Percentiles rank a stretch among this genome's conserved stretches.
Conservation (phyloP, 2,113 vertebrate species). For the Helogale parvula region DNA sequence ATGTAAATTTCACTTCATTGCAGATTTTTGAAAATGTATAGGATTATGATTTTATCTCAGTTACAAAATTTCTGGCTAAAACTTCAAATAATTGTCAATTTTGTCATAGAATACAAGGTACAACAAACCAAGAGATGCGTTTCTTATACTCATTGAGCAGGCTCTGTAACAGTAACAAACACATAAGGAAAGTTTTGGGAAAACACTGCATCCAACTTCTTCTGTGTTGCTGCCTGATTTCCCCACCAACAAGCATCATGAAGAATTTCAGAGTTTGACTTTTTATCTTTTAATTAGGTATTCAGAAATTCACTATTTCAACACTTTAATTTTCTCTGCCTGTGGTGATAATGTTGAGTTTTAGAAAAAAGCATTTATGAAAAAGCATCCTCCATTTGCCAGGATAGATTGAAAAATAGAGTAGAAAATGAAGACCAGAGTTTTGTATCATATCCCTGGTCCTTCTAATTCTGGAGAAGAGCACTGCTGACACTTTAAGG, state of each 20-base stretch:
- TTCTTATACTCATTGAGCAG: neutral
- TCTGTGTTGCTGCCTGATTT: neutral
- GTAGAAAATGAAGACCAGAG: neutral
- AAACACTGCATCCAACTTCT: neutral
- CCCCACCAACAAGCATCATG: too few species aligned
- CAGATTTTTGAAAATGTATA: neutral
- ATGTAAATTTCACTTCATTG: neutral
- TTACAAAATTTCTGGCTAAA: neutral
- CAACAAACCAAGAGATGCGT: neutral
- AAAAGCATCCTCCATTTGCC: neutral
- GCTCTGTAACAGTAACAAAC: neutral
- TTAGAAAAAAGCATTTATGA: neutral
- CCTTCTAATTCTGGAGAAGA: neutral
- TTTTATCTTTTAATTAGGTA: neutral
- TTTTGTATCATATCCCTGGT: neutral
- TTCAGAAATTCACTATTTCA: constrained; percentile 14
- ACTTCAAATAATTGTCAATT: neutral
- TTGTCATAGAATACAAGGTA: neutral
- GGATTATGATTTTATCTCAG: neutral
- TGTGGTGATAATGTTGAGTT: neutral
- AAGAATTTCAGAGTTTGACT: neutral
- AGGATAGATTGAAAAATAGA: neutral
- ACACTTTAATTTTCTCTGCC: neutral
- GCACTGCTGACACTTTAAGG: neutral
- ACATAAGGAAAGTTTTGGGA: neutral